Evolutionary conservation across 1,140 invertebrate species (phyloP).

Genomic region (Nephila pilipes): DNA sequence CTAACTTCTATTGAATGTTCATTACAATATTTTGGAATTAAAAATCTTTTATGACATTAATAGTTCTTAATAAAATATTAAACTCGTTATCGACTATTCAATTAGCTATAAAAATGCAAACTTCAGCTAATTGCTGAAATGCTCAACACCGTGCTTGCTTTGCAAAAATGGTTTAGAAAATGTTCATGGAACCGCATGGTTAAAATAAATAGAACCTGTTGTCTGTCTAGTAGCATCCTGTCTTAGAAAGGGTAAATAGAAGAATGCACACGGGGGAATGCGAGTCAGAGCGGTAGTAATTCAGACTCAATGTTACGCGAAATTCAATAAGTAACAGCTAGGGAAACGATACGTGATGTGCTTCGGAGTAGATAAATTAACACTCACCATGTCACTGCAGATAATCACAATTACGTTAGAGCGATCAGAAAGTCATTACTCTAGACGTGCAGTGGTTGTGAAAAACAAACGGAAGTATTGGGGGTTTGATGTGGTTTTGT

Average conservation of each 20-base stretch:
- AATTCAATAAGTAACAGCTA: constrained; percentile 32
- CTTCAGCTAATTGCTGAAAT: no score
- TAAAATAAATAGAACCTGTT: no score
- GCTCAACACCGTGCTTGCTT: no score
- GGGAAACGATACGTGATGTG: constrained; percentile 22
- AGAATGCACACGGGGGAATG: background rate
- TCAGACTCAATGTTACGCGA: constrained; percentile 15
- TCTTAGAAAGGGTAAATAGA: background rate
- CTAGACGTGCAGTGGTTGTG: background rate
- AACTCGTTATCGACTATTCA: no score
- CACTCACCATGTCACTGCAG: constrained; percentile 42
- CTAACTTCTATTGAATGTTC: no score
- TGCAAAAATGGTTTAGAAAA: no score
- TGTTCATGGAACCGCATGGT: no score
- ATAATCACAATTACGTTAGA: constrained; percentile 48
- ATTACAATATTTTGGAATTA: no score
- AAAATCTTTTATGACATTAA: no score
- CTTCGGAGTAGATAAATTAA: constrained; percentile 32
- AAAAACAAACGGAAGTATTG: background rate
- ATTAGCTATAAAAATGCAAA: no score
- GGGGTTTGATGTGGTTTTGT: background rate
- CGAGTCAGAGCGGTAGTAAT: background rate
- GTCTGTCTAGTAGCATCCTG: no score
- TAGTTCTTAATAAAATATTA: no score
- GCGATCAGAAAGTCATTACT: constrained; percentile 49